Evolutionary conservation across 2,888 invertebrate genomes (phyloP).

Genomic region (Meteorus colon): DNA sequence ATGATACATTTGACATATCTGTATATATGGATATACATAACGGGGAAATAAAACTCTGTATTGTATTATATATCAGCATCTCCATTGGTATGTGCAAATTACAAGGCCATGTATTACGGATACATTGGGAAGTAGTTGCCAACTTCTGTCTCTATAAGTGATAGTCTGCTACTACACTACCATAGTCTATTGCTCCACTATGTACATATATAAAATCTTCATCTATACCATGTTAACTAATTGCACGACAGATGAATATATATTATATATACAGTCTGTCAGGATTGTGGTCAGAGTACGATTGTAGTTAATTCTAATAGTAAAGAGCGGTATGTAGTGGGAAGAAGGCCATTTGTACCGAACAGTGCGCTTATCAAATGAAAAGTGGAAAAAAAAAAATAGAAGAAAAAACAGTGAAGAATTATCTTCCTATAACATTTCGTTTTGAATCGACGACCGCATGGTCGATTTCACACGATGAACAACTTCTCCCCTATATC

Average conservation of each 20-base stretch:
- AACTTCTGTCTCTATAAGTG: background rate
- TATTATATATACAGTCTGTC: background rate
- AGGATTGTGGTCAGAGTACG: background rate
- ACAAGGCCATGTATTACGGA: constrained; percentile 35
- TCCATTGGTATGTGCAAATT: constrained; percentile 34
- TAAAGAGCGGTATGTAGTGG: constrained; percentile 11
- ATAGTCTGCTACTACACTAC: constrained; percentile 3
- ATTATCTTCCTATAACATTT: constrained; percentile 21
- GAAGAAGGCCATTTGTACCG: constrained; percentile 24
- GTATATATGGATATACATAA: background rate
- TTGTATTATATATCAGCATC: background rate
- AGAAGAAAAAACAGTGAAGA: constrained; percentile 1
- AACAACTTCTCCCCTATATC: constrained; percentile 47
- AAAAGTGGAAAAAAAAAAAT: background rate
- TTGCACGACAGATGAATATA: background rate
- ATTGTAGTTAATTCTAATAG: background rate
- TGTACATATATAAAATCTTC: constrained; percentile 7
- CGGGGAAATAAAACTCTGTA: background rate
- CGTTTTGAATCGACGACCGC: constrained; percentile 55
- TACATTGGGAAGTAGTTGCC: constrained; percentile 11
- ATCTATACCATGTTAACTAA: background rate
- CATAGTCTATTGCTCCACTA: background rate
- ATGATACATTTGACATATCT: background rate
- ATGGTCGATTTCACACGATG: constrained; percentile 63
- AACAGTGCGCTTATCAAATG: background rate